These are phyloP conservation scores for Turdus rufiventris DNA, from an alignment of 2,113 vertebrate genomes.

Conservation along the genomic window DNA sequence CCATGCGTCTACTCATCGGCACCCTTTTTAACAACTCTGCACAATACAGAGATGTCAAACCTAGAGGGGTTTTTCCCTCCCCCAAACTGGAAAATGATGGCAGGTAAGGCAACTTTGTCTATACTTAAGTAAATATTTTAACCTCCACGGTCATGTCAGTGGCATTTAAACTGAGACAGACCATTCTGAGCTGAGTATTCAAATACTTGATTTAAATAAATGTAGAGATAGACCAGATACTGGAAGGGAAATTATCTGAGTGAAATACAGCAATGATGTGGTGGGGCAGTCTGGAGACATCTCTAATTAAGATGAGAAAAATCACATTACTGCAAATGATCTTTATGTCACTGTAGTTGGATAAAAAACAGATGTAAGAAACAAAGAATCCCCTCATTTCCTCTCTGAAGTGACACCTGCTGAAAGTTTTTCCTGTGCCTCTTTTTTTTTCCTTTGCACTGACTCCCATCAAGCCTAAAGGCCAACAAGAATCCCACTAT, in stretches of 20 bases:
- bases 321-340: background rate
- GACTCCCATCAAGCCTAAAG: background rate
- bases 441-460: background rate
- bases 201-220: slow-evolving; percentile 35
- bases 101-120: slow-evolving; percentile 61
- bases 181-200: background rate
- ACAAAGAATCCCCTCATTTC: background rate
- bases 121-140: slow-evolving; percentile 72
- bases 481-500: background rate
- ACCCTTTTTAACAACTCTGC: slow-evolving; percentile 62
- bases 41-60: slow-evolving; percentile 68
- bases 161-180: slow-evolving; percentile 39
- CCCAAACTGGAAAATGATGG: slow-evolving; percentile 35
- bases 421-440: background rate
- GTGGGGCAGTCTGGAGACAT: background rate
- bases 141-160: background rate
- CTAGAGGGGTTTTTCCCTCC: slow-evolving; percentile 19
- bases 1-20: slow-evolving; percentile 56
- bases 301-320: slow-evolving; percentile 14
- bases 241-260: slow-evolving; percentile 9
- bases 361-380: background rate
- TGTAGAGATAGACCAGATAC: background rate
- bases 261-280: background rate
- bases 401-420: background rate
- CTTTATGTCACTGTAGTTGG: background rate